Base-by-base conservation (phyloP, 92 coral and sea anemone genomes). In the Bergia sp. region DNA sequence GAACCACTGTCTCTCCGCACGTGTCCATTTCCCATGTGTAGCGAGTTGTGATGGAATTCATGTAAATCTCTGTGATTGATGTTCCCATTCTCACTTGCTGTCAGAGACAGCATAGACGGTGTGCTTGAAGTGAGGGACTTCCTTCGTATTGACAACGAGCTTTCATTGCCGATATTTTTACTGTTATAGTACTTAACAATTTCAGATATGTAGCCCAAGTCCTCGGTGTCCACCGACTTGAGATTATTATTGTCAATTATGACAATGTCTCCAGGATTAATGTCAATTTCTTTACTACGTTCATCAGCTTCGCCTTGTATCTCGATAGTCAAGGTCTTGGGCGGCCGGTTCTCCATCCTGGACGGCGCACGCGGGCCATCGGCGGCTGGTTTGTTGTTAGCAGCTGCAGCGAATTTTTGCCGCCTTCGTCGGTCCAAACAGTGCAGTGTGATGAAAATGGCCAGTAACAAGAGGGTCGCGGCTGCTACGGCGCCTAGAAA, bases 131-230 rank as follows among this genome's bases (percentile, higher is more conserved):
- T 73, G 40, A 93, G 67, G 29, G 95, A 92, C 37, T 92, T 94
- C 79, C 93, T 93, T 65, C 95, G 87, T 53, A 93, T 89, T 77
- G 93, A 89, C 81, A 89, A 81, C 58, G 92, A 92, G 74, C 94
- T 94, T 88, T 95, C 96, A 64, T 93, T 91, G 39, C 90, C 94
- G 67, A 90, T 90, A 42, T 93, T 95, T 65, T 91, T 93, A 61
- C 94, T 93, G 73, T 95, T 95, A 76, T 95, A 93, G 83, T 93
- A 95, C 75, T 94, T 94, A 64, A 95, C 94, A 67, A 95, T 93
- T 80, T 95, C 96, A 84, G 98, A 95, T 72, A 95, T 92, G 78
- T 95, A 95, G 2, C 98, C 96, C 81, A 95, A 93, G 89, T 95
- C 98, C 65, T 92, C 98, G 77, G 94, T 95, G 88, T 91, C 95